Conservation (phyloP, 2,113 vertebrate genomes). For the Pseudorectes ferrugineus region DNA sequence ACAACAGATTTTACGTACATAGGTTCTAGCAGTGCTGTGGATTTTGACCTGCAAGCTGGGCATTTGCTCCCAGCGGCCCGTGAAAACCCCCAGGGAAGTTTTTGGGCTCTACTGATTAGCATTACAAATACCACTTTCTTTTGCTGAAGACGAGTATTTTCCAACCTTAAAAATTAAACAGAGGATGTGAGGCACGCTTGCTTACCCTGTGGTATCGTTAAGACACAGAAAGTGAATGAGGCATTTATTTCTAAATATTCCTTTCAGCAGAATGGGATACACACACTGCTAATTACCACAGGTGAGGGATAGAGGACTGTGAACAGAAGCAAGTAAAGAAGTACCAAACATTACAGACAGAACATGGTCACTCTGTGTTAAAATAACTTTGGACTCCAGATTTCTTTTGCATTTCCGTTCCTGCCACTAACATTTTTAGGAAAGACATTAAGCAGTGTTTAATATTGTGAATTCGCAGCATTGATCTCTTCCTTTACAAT, state of each 20-base stretch:
- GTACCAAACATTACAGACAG: neutral
- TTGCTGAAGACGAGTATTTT: neutral
- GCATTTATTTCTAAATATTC: neutral
- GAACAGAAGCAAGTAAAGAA: neutral
- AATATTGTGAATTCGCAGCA: neutral
- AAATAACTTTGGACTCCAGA: neutral
- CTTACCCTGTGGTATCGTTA: neutral
- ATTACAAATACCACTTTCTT: conserved; percentile 1
- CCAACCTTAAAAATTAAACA: neutral
- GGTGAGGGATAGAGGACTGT: neutral
- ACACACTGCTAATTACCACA: neutral
- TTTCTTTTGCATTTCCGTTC: neutral
- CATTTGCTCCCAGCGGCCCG: conserved; percentile 57
- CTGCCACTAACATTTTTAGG: neutral
- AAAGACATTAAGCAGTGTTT: neutral
- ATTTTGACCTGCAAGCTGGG: conserved; percentile 54
- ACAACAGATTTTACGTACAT: conserved; percentile 30
- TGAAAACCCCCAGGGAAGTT: conserved; percentile 40
- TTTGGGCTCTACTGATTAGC: neutral
- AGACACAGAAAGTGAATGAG: neutral
- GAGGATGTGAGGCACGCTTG: neutral
- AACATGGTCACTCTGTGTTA: neutral
- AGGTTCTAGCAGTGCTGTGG: conserved; percentile 37
- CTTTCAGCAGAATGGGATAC: neutral
- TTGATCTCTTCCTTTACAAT: neutral